Percentiles rank a stretch among this genome's conserved stretches.
These are phyloP conservation scores for Xestobium rufovillosum DNA, from an alignment of 2,888 invertebrate species.

Conservation along the genomic window DNA sequence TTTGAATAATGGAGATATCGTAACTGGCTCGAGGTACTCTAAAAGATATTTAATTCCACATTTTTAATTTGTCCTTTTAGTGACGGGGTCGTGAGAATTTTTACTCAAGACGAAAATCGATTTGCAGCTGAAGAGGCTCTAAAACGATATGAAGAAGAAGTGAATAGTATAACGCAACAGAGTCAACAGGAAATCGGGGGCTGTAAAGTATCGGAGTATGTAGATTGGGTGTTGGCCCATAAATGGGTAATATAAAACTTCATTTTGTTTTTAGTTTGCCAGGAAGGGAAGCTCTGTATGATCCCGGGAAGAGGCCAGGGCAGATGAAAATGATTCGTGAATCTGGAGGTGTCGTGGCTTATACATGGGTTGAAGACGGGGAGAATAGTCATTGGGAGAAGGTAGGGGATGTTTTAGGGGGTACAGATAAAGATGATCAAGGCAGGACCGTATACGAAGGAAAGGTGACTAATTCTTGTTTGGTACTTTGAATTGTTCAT, in stretches of 20 bases:
- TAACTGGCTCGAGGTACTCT: conserved; percentile 56
- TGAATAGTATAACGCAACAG: conserved; percentile 55
- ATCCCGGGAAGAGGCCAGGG: conserved; percentile 73
- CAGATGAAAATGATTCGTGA: conserved; percentile 79
- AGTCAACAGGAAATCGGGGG: conserved; percentile 72
- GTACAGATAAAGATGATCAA: conserved; percentile 52
- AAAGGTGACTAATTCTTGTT: conserved; percentile 47
- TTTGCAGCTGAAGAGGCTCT: conserved; percentile 57
- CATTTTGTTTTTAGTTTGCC: conserved; percentile 66
- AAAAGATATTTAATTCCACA: background rate
- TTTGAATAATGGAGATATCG: conserved; percentile 81
- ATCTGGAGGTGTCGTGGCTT: conserved; percentile 66
- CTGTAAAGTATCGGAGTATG: conserved; percentile 75
- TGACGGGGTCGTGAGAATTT: conserved; percentile 82
- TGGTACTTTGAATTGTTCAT: conserved; percentile 6
- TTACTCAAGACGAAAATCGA: conserved; percentile 65
- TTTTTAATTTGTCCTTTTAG: conserved; percentile 46
- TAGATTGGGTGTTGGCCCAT: conserved; percentile 20
- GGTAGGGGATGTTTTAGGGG: conserved; percentile 85
- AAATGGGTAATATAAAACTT: too few species aligned
- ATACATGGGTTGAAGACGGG: conserved; percentile 66
- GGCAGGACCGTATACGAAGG: conserved; percentile 80
- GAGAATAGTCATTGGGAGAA: conserved; percentile 61
- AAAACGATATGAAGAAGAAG: conserved; percentile 64
- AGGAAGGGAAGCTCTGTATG: conserved; percentile 66